A percentile compares a stretch with the other conserved stretches of the same genome.
These are phyloP conservation scores for Drosophila mimica DNA, from an alignment of 2,888 invertebrate genomes.

Conservation along the genomic window DNA sequence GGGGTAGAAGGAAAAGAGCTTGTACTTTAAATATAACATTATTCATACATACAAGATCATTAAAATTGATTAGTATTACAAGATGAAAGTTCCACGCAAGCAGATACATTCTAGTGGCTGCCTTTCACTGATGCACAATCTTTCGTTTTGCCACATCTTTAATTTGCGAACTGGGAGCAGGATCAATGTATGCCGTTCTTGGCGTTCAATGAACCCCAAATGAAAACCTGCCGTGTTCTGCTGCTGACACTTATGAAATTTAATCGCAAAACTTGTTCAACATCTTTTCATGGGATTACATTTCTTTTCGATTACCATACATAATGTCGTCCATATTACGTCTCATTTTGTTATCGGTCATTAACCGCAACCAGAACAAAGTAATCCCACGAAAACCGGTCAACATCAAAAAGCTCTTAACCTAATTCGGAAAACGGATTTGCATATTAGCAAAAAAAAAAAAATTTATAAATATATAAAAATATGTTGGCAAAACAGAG, in stretches of 20 bases:
- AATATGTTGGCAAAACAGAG: conserved; percentile 38
- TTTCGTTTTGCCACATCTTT: conserved; percentile 50
- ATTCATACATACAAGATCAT: neutral
- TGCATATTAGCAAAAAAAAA: conserved; percentile 49
- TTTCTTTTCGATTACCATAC: conserved; percentile 62
- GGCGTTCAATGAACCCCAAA: conserved; percentile 64
- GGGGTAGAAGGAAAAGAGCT: neutral
- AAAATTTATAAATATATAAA: neutral
- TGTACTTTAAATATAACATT: neutral
- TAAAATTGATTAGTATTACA: neutral
- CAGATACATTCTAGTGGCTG: conserved; percentile 14
- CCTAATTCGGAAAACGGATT: conserved; percentile 62
- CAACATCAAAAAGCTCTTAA: conserved; percentile 60
- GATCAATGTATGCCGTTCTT: conserved; percentile 50
- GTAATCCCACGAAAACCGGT: conserved; percentile 34
- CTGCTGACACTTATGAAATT: conserved; percentile 19
- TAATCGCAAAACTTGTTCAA: conserved; percentile 55
- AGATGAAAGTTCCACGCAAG: conserved; percentile 38
- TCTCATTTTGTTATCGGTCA: conserved; percentile 30
- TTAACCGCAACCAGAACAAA: conserved; percentile 31
- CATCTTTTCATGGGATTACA: conserved; percentile 62
- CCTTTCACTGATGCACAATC: conserved; percentile 53
- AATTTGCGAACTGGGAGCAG: conserved; percentile 56
- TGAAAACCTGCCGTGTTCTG: conserved; percentile 49
- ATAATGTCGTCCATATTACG: conserved; percentile 48